A percentile compares a stretch with the other conserved stretches of the same genome.
Evolutionary conservation across 2,888 invertebrate species (phyloP).

Genomic region (Ophion ellenae): DNA sequence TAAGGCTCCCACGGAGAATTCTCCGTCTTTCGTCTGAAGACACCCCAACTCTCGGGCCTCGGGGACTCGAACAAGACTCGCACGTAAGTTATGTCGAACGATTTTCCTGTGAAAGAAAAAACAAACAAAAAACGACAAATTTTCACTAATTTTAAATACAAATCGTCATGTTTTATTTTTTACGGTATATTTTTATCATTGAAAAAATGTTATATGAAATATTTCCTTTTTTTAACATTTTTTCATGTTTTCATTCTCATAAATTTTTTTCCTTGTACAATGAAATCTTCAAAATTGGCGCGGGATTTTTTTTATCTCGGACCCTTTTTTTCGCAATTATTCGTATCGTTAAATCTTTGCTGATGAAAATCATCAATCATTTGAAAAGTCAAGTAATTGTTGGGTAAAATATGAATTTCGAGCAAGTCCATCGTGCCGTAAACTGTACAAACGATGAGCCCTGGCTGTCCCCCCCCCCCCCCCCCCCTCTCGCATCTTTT

Average conservation of each 20-base stretch:
- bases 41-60: slow-evolving; percentile 98
- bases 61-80: slow-evolving; percentile 97
- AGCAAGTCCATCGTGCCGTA: background rate
- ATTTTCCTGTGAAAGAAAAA: slow-evolving; percentile 89
- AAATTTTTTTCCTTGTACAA: too few relatives aligned
- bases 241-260: background rate
- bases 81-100: slow-evolving; percentile 98
- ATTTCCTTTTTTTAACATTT: background rate
- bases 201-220: background rate
- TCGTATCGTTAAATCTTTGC: background rate
- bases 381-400: background rate
- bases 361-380: too few relatives aligned
- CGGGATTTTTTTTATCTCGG: too few relatives aligned
- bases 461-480: background rate
- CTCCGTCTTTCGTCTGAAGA: slow-evolving; percentile 93
- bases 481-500: too few relatives aligned
- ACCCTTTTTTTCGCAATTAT: background rate
- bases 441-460: background rate
- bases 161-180: background rate
- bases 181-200: background rate
- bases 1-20: slow-evolving; percentile 94
- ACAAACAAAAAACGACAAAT: background rate
- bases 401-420: background rate
- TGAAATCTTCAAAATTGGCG: too few relatives aligned
- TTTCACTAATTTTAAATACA: background rate